Evolutionary conservation across 2,888 invertebrate genomes (phyloP).

Genomic region (Phengaris alcon): DNA sequence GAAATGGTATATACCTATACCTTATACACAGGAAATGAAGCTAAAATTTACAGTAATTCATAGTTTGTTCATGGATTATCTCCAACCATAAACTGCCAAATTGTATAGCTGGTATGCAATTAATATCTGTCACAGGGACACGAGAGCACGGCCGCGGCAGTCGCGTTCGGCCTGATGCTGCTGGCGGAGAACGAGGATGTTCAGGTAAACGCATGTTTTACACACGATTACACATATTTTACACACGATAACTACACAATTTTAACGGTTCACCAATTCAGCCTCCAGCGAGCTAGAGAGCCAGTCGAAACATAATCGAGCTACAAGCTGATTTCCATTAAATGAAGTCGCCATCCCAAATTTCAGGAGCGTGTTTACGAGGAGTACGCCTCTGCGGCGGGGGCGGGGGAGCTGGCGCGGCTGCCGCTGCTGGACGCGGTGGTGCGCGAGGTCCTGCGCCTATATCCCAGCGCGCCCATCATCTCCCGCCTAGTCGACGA

Average conservation of each 20-base stretch:
- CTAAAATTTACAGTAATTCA: no score
- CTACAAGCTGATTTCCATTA: not conserved
- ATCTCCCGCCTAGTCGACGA: slow-evolving; percentile 80
- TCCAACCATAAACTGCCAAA: no score
- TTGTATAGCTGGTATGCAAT: no score
- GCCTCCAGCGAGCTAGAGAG: no score
- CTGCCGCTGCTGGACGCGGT: slow-evolving; percentile 85
- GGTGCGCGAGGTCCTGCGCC: slow-evolving; percentile 82
- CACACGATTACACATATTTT: no score
- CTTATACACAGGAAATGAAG: no score
- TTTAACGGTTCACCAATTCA: no score
- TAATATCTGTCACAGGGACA: slow-evolving; percentile 60
- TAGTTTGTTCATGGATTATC: no score
- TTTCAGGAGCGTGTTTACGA: slow-evolving; percentile 61
- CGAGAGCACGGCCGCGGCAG: slow-evolving; percentile 71
- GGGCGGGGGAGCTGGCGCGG: slow-evolving; percentile 72
- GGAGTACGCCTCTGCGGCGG: slow-evolving; percentile 61
- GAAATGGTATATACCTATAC: no score
- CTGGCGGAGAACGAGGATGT: slow-evolving; percentile 64
- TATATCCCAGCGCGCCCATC: slow-evolving; percentile 84
- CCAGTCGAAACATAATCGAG: not conserved
- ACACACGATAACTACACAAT: no score
- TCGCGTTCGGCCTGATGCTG: slow-evolving; percentile 62
- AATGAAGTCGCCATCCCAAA: not conserved
- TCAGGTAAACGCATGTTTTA: slow-evolving; percentile 42